Evolutionary conservation across 2,888 invertebrate genomes (phyloP).

Genomic region (Lasius platythorax): DNA sequence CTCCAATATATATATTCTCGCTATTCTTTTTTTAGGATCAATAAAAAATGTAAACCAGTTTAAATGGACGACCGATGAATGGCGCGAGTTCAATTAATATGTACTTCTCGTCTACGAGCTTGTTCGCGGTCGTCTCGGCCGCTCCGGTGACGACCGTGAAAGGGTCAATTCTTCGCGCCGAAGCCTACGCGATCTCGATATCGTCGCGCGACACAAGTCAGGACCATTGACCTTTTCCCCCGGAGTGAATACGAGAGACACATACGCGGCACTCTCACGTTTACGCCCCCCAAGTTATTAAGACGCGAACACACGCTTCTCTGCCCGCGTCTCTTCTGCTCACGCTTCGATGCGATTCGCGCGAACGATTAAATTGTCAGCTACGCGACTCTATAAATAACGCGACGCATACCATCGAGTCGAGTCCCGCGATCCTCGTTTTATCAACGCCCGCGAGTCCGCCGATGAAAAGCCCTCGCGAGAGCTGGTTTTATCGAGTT

Average conservation of each 20-base stretch:
- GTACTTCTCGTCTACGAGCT: conserved; percentile 52
- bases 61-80: background rate
- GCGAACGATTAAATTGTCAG: conserved; percentile 78
- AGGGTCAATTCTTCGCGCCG: conserved; percentile 74
- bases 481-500: conserved; percentile 52
- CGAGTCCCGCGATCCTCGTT: conserved; percentile 68
- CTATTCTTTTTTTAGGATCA: background rate
- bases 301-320: conserved; percentile 66
- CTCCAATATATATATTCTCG: background rate
- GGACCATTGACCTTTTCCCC: conserved; percentile 74
- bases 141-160: conserved; percentile 71
- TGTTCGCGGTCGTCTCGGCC: conserved; percentile 33
- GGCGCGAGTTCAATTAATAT: conserved; percentile 68
- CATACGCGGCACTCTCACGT: conserved; percentile 43
- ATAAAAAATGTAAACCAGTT: background rate
- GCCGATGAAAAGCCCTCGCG: conserved; percentile 63
- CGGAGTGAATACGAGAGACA: conserved; percentile 59
- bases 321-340: conserved; percentile 32
- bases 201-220: conserved; percentile 63
- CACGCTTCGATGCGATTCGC: conserved; percentile 73
- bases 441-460: conserved; percentile 60
- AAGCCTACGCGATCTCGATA: conserved; percentile 69
- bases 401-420: conserved; percentile 67
- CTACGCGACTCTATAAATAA: conserved; percentile 78
- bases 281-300: conserved; percentile 69